Evolutionary conservation across 2,888 invertebrate genomes (phyloP).

Genomic region (Eledona agricola): DNA sequence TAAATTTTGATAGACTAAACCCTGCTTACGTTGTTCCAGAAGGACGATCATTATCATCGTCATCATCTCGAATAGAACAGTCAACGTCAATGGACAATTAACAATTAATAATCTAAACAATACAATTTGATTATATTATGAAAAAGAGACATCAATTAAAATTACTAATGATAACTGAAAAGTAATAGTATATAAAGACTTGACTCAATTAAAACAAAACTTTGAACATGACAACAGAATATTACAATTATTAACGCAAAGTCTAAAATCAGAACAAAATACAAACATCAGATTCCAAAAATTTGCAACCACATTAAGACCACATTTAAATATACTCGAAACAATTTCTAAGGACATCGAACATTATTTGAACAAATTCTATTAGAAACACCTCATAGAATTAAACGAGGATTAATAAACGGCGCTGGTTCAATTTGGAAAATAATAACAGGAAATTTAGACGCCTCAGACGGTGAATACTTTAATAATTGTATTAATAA

Average conservation of each 20-base stretch:
- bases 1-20: conserved; percentile 29
- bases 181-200: conserved; percentile 30
- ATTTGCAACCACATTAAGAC: conserved; percentile 1
- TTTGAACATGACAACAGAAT: background rate
- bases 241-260: background rate
- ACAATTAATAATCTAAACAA: too few species aligned
- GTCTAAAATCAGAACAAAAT: background rate
- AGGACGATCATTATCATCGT: background rate
- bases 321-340: background rate
- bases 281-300: background rate
- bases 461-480: conserved; percentile 34
- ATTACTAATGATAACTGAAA: conserved; percentile 33
- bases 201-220: background rate
- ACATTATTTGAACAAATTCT: too few species aligned
- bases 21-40: conserved; percentile 2
- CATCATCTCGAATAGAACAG: conserved; percentile 4
- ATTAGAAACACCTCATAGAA: conserved; percentile 10
- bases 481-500: conserved; percentile 30
- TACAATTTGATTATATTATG: conserved; percentile 26
- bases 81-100: too few species aligned
- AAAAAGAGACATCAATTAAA: conserved; percentile 23
- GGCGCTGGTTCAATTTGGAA: conserved; percentile 36
- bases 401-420: conserved; percentile 33
- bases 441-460: conserved; percentile 34
- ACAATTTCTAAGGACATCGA: too few species aligned